A percentile compares a stretch with the other conserved stretches of the same genome.
Conservation (phyloP, 2,888 invertebrate species). For the Venusia cambrica region DNA sequence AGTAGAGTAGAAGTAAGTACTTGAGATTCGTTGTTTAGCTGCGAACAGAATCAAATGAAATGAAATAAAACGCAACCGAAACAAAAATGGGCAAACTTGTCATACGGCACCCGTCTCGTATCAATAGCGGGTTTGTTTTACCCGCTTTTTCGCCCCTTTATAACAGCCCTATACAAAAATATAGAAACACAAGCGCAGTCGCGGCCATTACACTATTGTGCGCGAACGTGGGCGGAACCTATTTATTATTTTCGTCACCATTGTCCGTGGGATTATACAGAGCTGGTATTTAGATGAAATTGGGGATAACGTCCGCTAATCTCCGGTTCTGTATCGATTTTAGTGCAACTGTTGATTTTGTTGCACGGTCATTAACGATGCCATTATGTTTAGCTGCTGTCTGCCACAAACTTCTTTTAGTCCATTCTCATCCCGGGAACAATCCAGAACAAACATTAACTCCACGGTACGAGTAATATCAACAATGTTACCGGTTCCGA, state of each 20-base stretch:
- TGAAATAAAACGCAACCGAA: too few relatives aligned
- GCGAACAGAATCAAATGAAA: too few relatives aligned
- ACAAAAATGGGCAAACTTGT: conserved; percentile 23
- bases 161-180: conserved; percentile 70
- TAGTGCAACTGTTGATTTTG: conserved; percentile 28
- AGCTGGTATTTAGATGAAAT: conserved; percentile 79
- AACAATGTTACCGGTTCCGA: too few relatives aligned
- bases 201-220: conserved; percentile 32
- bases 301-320: conserved; percentile 76
- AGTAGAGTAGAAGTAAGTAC: too few relatives aligned
- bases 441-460: too few relatives aligned
- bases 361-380: conserved; percentile 11
- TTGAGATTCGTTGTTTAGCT: too few relatives aligned
- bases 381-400: too few relatives aligned
- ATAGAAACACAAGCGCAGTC: conserved; percentile 52
- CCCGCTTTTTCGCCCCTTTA: conserved; percentile 56
- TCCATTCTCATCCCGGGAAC: too few relatives aligned
- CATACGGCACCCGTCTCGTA: conserved; percentile 33
- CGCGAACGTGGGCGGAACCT: conserved; percentile 59
- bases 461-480: too few relatives aligned
- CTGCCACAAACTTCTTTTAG: too few relatives aligned
- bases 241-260: conserved; percentile 81
- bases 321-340: conserved; percentile 68
- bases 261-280: conserved; percentile 74
- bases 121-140: conserved; percentile 68